phyloP scores from a whole-genome alignment of 2,797 vertebrate species.

The Smutsia temminckii region DNA sequence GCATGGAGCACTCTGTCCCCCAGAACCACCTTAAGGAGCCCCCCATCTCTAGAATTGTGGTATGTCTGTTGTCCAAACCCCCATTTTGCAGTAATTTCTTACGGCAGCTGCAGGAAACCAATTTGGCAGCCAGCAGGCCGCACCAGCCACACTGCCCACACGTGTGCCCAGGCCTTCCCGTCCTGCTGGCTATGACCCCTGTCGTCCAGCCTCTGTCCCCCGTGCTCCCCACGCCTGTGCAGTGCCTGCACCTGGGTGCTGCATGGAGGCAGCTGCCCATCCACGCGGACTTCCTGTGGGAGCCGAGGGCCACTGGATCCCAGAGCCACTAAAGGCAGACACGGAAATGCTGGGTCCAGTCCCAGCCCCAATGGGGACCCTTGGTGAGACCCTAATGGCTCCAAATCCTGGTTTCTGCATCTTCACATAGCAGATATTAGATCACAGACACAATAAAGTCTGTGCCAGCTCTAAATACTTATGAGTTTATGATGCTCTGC shows the following conservation, averaged over 20 bases:
- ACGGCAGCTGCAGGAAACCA: too few species aligned
- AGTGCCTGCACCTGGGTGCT: accelerated
- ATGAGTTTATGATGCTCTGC: background rate
- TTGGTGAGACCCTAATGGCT: background rate
- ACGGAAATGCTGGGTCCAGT: background rate
- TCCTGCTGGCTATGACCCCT: background rate
- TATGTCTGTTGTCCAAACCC: too few species aligned
- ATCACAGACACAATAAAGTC: background rate
- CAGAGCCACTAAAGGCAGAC: background rate
- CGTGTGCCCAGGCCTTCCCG: background rate
- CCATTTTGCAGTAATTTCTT: too few species aligned
- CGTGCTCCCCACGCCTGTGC: too few species aligned
- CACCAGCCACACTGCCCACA: too few species aligned
- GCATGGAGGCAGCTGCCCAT: background rate
- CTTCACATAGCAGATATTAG: background rate
- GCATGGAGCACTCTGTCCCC: too few species aligned
- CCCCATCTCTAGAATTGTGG: too few species aligned
- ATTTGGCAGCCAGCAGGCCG: too few species aligned
- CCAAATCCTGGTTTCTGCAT: background rate
- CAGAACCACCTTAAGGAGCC: background rate
- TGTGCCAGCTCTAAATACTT: background rate
- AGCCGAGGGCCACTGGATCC: background rate
- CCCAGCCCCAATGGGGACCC: background rate
- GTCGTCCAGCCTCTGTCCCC: background rate
- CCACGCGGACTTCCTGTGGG: background rate